These are phyloP conservation scores for Thaumetopoea pityocampa DNA, from an alignment of 1,140 invertebrate genomes.

Conservation along the genomic window DNA sequence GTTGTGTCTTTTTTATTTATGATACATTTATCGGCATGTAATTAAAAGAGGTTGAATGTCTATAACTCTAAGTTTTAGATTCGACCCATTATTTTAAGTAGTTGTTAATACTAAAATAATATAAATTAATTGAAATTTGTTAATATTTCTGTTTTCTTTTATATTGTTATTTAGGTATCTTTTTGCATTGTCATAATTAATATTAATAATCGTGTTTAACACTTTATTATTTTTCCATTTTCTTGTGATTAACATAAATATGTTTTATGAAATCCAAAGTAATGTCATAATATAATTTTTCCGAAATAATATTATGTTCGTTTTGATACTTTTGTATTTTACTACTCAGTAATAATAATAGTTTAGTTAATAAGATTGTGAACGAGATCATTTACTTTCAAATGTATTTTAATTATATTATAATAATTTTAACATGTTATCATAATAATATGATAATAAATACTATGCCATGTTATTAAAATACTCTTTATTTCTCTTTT, in stretches of 20 bases:
- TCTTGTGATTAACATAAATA: not conserved
- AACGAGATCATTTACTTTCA: conserved; percentile 2
- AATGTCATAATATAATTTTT: conserved; percentile 51
- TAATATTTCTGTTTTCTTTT: no score
- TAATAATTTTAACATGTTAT: conserved; percentile 3
- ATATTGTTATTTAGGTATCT: no score
- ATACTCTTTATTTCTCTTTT: conserved; percentile 3
- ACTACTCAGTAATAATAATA: not conserved
- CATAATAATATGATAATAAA: conserved; percentile 14
- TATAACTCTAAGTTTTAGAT: no score
- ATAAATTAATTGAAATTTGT: no score
- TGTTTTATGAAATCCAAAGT: conserved; percentile 38
- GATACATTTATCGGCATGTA: no score
- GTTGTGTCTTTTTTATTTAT: no score
- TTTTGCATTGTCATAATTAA: not conserved
- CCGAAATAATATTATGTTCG: conserved; percentile 1
- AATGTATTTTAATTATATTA: not conserved
- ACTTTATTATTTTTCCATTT: conserved; percentile 1
- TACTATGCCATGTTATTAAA: conserved; percentile 13
- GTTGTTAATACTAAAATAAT: no score
- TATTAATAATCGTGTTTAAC: not conserved
- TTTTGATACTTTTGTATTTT: conserved; percentile 5
- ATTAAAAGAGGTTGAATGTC: no score
- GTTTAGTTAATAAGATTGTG: not conserved
- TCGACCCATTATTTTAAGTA: no score